Evolutionary conservation across 2,888 invertebrate genomes (phyloP), one percentile per base, ranked within the genome.

Genomic region (Brachyptera risi): DNA sequence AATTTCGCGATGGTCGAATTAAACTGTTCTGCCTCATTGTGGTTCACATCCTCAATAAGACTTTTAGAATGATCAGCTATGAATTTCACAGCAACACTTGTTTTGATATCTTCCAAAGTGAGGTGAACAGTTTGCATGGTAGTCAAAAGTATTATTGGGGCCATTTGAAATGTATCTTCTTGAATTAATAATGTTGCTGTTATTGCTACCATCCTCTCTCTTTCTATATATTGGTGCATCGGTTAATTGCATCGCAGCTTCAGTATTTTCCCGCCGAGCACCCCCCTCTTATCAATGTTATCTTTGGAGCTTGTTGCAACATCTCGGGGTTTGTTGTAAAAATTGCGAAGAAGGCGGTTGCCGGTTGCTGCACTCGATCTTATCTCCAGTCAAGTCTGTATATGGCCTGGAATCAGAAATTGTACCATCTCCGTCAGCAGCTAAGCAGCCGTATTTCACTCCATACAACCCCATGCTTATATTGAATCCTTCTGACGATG

Each of bases 341-440:
- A 63, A 21, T 63, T 63, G 27, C 63, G 50, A 7, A 63, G 58
- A n/a, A 63, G 44, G 15, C 61, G 63, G 59, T 64, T n/a, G n/a
- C n/a, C n/a, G n/a, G n/a, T n/a, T 65, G 19, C 59, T 50, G 56
- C 63, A 65, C 38, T 65, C 63, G 26, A 65, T 60, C 40, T 65
- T 66, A 26, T 61, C 51, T 1, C 60, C 64, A 11, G 65, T 61
- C 51, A 60, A 60, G 23, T 61, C 51, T 13, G 54, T 24, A 50
- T 68, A 67, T 15, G 65, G n/a, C n/a, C n/a, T n/a, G n/a, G n/a
- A n/a, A n/a, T n/a, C n/a, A n/a, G n/a, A n/a, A n/a, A n/a, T n/a
- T 67, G 49, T 63, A 51, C 64, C 61, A 35, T 61, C 63, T 15
- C 64, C 63, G 51, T 66, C 59, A n/a, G 51, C 62, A 35, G 65